phyloP scores from a whole-genome alignment of 2,888 invertebrate species.

The Helleia helle region DNA sequence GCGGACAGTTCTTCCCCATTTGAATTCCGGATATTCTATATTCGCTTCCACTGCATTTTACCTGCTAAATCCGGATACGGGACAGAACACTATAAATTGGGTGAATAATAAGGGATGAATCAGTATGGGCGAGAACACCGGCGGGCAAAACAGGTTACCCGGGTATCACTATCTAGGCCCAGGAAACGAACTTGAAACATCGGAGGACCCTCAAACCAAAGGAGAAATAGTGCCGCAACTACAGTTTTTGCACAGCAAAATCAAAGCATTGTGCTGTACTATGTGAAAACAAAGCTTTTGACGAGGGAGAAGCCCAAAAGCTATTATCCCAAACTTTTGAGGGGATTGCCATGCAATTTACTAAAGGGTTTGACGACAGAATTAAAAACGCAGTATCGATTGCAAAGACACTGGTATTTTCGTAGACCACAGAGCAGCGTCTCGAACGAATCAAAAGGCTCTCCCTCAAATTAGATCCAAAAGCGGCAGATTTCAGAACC shows the following conservation, averaged over 20 bases:
- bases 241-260: background rate
- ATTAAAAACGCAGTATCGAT: background rate
- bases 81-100: too few relatives aligned
- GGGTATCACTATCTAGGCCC: background rate
- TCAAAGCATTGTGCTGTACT: background rate
- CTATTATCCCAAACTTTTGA: background rate
- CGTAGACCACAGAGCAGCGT: constrained; percentile 11
- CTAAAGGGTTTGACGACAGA: background rate
- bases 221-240: background rate
- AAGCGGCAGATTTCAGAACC: background rate
- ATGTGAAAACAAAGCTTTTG: constrained; percentile 1
- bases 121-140: background rate
- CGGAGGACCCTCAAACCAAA: background rate
- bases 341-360: background rate
- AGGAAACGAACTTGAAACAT: background rate
- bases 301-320: background rate
- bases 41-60: too few relatives aligned
- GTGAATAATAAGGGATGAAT: too few relatives aligned
- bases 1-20: too few relatives aligned
- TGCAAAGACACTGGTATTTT: background rate
- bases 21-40: too few relatives aligned
- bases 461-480: background rate
- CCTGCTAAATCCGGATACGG: too few relatives aligned
- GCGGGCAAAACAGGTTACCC: background rate
- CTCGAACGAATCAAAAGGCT: constrained; percentile 12